phyloP scores from a whole-genome alignment of 2,888 invertebrate species.

The Spicauda simplicius region DNA sequence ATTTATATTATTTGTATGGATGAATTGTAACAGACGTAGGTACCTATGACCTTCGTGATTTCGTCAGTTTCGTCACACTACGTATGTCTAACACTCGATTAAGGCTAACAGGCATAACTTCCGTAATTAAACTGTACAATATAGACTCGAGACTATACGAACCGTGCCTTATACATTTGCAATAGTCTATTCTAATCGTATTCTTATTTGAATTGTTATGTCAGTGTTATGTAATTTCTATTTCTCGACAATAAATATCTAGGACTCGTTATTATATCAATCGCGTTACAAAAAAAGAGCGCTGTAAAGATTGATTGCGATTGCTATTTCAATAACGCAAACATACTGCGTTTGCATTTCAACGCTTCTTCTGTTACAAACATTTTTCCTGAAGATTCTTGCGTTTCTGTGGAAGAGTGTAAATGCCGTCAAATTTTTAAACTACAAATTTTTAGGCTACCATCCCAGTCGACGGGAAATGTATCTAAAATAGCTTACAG shows the following conservation, averaged over 20 bases:
- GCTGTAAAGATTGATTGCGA: neutral
- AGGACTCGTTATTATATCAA: constrained; percentile 2
- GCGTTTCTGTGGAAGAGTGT: too few relatives aligned
- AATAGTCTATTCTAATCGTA: neutral
- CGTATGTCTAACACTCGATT: constrained; percentile 22
- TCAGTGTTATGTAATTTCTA: constrained; percentile 4
- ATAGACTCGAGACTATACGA: neutral
- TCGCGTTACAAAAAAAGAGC: neutral
- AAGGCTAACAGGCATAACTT: constrained; percentile 26
- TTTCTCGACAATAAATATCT: constrained; percentile 7
- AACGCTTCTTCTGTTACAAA: neutral
- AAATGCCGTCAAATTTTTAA: too few relatives aligned
- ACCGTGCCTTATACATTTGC: neutral
- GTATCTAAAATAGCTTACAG: too few relatives aligned
- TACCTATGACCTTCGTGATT: constrained; percentile 18
- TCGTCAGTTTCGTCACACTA: constrained; percentile 25
- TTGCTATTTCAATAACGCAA: neutral
- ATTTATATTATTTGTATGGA: too few relatives aligned
- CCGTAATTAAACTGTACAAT: constrained; percentile 24
- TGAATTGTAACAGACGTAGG: constrained; percentile 12
- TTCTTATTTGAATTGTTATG: neutral
- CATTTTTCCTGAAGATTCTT: too few relatives aligned
- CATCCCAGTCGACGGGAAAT: too few relatives aligned
- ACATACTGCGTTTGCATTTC: neutral
- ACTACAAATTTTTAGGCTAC: too few relatives aligned